Evolutionary conservation across 2,888 invertebrate species (phyloP).

Genomic region (Germaria angustata): DNA sequence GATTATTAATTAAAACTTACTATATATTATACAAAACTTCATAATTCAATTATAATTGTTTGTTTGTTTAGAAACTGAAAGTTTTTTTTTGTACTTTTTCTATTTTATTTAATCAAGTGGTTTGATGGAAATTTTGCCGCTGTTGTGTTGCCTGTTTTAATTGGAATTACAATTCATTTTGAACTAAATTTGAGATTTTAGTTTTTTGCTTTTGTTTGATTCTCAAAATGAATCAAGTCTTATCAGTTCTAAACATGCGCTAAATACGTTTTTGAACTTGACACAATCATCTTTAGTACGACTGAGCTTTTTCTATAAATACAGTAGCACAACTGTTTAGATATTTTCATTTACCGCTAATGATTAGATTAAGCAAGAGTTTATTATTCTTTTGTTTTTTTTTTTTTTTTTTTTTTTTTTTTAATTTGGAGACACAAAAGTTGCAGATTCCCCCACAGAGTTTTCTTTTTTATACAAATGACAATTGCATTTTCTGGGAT

Average conservation of each 20-base stretch:
- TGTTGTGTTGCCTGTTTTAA: constrained; percentile 29
- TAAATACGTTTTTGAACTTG: constrained; percentile 63
- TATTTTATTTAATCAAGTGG: constrained; percentile 8
- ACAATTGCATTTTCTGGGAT: no score
- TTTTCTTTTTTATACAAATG: no score
- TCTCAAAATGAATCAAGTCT: constrained; percentile 9
- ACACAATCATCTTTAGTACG: constrained; percentile 52
- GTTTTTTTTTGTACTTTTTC: constrained; percentile 6
- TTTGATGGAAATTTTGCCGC: constrained; percentile 9
- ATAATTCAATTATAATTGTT: constrained; percentile 27
- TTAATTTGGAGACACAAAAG: no score
- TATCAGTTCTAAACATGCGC: constrained; percentile 54
- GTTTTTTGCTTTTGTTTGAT: constrained; percentile 14
- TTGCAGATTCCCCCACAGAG: no score
- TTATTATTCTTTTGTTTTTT: no score
- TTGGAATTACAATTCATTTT: constrained; percentile 20
- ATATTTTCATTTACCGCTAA: not conserved
- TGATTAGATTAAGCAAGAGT: not conserved
- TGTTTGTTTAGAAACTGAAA: constrained; percentile 43
- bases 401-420: no score
- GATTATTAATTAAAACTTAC: constrained; percentile 42
- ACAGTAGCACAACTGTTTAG: not conserved
- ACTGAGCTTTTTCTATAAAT: constrained; percentile 12
- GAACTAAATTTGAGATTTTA: constrained; percentile 38
- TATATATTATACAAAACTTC: constrained; percentile 15